A percentile compares a stretch with the other conserved stretches of the same genome.
Evolutionary conservation across 2,888 invertebrate genomes (phyloP).

Genomic region (Conchocele bisecta): DNA sequence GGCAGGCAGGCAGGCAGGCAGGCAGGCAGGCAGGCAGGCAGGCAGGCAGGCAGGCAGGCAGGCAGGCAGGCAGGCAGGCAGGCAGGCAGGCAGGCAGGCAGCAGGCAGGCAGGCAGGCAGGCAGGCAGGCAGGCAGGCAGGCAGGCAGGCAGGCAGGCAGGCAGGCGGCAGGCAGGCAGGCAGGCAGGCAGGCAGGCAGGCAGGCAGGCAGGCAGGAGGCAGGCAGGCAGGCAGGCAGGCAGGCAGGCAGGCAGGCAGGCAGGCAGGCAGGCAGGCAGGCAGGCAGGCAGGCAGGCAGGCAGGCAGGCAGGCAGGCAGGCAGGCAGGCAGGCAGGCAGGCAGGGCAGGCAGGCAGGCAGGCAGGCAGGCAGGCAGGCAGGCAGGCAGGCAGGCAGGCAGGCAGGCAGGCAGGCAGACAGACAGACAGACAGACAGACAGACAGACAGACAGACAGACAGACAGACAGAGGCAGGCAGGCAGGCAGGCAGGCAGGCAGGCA

Average conservation of each 20-base stretch:
- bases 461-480: too few relatives aligned
- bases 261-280: neutral
- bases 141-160: neutral
- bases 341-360: too few relatives aligned
- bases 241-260: neutral
- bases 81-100: too few relatives aligned
- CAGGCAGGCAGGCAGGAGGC: too few relatives aligned
- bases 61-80: neutral
- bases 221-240: neutral
- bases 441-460: neutral
- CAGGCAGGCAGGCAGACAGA: neutral
- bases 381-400: neutral
- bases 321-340: neutral
- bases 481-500: neutral
- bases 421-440: neutral
- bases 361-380: neutral
- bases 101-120: neutral
- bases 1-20: neutral
- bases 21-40: neutral
- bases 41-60: neutral
- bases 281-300: neutral
- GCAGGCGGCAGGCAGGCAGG: too few relatives aligned
- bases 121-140: neutral
- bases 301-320: neutral
- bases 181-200: neutral